Conservation (phyloP, 1,140 invertebrate genomes). For the Hypothenemus hampei region DNA sequence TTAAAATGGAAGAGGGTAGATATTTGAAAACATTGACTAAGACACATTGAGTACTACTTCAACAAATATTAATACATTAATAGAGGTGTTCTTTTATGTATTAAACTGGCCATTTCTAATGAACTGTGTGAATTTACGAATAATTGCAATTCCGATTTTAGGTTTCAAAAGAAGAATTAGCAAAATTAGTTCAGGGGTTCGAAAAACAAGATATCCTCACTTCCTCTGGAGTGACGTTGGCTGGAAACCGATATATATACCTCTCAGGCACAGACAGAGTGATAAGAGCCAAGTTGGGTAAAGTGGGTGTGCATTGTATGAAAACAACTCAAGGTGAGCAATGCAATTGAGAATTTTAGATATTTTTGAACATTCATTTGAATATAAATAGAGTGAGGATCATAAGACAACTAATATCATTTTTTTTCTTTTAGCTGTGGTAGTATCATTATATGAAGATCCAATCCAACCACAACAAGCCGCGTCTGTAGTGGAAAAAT, state of each 20-base stretch:
- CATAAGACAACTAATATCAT: background rate
- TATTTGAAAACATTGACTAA: too few relatives aligned
- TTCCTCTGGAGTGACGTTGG: slow-evolving; percentile 81
- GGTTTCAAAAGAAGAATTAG: slow-evolving; percentile 84
- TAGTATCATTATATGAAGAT: slow-evolving; percentile 89
- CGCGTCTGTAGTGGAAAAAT: slow-evolving; percentile 89
- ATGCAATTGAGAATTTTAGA: too few relatives aligned
- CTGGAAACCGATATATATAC: slow-evolving; percentile 87
- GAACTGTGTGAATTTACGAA: too few relatives aligned
- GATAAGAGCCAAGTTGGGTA: slow-evolving; percentile 84
- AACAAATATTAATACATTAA: too few relatives aligned
- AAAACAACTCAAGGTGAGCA: slow-evolving; percentile 85
- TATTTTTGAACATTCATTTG: background rate
- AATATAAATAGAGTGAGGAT: background rate
- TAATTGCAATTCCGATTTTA: slow-evolving; percentile 49
- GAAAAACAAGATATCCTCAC: slow-evolving; percentile 80
- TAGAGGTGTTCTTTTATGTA: too few relatives aligned
- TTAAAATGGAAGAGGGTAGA: too few relatives aligned
- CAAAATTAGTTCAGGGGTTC: slow-evolving; percentile 80
- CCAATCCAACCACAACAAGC: slow-evolving; percentile 92
- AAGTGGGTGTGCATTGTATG: slow-evolving; percentile 90
- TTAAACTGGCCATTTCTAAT: too few relatives aligned
- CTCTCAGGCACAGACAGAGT: slow-evolving; percentile 86
- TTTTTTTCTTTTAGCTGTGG: slow-evolving; percentile 64
- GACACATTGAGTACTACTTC: too few relatives aligned